Evolutionary conservation across 2,888 invertebrate genomes (phyloP).

Genomic region (Pardosa pseudoannulata): DNA sequence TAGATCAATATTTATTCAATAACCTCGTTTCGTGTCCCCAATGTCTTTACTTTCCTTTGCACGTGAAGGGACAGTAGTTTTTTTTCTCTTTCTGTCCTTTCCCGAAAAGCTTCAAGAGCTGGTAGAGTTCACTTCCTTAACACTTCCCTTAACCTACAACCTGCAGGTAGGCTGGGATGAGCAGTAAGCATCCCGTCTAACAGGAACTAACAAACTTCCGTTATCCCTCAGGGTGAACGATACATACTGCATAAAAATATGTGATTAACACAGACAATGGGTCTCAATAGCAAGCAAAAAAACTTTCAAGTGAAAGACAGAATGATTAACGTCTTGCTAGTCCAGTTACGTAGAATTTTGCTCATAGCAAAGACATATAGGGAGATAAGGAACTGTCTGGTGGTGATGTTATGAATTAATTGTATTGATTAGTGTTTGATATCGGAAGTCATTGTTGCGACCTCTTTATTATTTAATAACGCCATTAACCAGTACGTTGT

Average conservation of each 20-base stretch:
- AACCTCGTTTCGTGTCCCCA: neutral
- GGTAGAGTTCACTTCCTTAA: slow-evolving; percentile 22
- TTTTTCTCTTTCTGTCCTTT: neutral
- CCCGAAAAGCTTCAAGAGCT: neutral
- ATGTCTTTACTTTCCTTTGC: slow-evolving; percentile 9
- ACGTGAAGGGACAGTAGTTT: slow-evolving; percentile 16
- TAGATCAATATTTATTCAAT: no score
- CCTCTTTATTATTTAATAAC: no score
- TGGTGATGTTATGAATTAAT: neutral
- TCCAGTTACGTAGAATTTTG: neutral
- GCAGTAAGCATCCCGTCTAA: neutral
- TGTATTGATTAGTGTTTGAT: neutral
- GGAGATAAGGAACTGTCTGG: neutral
- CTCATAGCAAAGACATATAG: neutral
- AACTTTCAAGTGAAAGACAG: no score
- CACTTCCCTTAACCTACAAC: slow-evolving; percentile 39
- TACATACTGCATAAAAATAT: neutral
- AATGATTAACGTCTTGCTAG: neutral
- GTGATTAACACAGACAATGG: neutral
- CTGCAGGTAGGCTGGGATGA: slow-evolving; percentile 6
- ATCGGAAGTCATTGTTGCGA: neutral
- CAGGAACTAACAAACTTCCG: slow-evolving; percentile 15
- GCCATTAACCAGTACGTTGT: no score
- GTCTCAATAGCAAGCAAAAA: no score
- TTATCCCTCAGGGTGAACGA: neutral